Percentiles rank a stretch among this genome's conserved stretches.
phyloP scores from a whole-genome alignment of 2,797 vertebrate species.

The Hoplostethus mediterraneus region DNA sequence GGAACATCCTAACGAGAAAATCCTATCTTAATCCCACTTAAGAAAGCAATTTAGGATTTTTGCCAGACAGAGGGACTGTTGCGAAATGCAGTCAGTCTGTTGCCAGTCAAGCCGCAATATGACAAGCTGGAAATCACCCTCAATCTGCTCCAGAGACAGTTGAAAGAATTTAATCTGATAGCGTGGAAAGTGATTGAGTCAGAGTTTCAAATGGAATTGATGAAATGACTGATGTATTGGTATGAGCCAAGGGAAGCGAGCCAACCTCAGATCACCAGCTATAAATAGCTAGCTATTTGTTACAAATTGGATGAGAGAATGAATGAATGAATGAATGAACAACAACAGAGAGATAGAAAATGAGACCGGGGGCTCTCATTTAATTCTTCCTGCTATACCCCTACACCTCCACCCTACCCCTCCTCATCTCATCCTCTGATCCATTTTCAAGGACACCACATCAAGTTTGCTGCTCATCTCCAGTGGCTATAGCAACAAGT shows the following conservation, averaged over 20 bases:
- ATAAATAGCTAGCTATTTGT: no score
- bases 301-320: background rate
- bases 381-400: no score
- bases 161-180: slow-evolving; percentile 32
- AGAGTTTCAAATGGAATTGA: slow-evolving; percentile 3
- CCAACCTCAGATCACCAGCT: background rate
- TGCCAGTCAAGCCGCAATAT: slow-evolving; percentile 49
- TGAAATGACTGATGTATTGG: background rate
- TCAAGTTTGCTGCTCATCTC: background rate
- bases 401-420: no score
- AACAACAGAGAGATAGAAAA: background rate
- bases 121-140: slow-evolving; percentile 35
- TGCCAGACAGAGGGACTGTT: slow-evolving; percentile 27
- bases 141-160: slow-evolving; percentile 32
- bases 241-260: background rate
- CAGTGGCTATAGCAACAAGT: background rate
- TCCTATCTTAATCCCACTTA: slow-evolving; percentile 67
- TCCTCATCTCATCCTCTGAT: background rate
- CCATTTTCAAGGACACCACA: background rate
- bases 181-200: slow-evolving; percentile 15
- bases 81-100: slow-evolving; percentile 35
- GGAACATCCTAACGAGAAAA: slow-evolving; percentile 68
- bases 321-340: background rate
- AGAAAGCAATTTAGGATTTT: slow-evolving; percentile 68
- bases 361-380: background rate